phyloP scores from a whole-genome alignment of 2,113 vertebrate genomes.

The Alectura lathami region DNA sequence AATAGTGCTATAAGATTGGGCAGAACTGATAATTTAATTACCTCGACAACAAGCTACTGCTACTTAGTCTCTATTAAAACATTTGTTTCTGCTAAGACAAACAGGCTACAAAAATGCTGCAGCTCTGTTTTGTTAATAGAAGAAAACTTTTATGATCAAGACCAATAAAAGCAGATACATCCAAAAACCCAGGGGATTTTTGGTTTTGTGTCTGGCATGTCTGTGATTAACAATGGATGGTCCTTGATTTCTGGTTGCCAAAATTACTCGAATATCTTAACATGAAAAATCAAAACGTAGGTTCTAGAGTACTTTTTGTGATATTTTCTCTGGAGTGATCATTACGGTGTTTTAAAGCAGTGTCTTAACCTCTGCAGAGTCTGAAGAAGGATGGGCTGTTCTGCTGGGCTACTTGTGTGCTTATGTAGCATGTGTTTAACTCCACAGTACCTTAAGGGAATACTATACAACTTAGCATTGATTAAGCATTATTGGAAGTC shows the following conservation, averaged over 20 bases:
- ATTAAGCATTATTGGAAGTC: background rate
- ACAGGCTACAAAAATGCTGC: background rate
- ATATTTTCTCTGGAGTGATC: background rate
- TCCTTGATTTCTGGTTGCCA: background rate
- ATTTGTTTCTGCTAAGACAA: background rate
- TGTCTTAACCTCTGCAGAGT: background rate
- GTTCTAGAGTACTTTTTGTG: background rate
- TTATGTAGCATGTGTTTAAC: background rate
- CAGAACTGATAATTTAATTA: background rate
- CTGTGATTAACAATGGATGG: background rate
- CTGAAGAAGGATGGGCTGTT: background rate
- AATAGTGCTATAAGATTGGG: background rate
- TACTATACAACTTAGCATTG: background rate
- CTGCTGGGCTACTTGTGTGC: background rate
- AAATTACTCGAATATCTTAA: background rate
- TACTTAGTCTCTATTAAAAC: background rate
- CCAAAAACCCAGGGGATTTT: background rate
- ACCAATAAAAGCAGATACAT: background rate
- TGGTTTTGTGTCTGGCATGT: background rate
- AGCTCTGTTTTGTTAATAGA: background rate
- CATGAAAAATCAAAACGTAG: background rate
- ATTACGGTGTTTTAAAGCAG: background rate
- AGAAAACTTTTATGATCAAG: rapidly evolving
- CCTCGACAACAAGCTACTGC: background rate
- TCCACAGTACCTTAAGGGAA: background rate